Evolutionary conservation across 2,113 vertebrate species (phyloP), one percentile per base, ranked within the genome.

Genomic region (Ptilonorhynchus violaceus): DNA sequence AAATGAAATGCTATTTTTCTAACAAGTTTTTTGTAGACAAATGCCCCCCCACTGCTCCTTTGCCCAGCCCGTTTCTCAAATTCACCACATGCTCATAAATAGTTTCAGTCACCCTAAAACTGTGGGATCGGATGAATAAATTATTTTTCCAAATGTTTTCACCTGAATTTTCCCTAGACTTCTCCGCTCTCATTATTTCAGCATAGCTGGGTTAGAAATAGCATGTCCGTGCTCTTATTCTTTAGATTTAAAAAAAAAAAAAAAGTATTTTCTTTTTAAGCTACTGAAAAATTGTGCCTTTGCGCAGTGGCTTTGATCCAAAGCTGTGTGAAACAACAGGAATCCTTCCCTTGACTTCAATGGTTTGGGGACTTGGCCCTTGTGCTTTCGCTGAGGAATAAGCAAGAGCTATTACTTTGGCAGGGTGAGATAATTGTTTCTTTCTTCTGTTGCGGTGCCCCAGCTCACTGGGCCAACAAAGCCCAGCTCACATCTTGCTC

Each of bases 321-420:
- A 82, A 95, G 56, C 84, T 62, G 44, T 82, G 46, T 8, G 6
- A 91, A 95, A 82, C 73, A 93, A 85, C 9, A 24, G 62, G 74
- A 87, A 89, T 82, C 70, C 37, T 89, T 91, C 49, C 66, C 69
- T 72, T 72, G 44, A 75, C 80, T 85, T 88, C 85, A 87, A 0
- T 20, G 69, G 25, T 66, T 27, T 37, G 25, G 19, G 69, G 37
- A 56, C 62, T 64, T 67, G 33, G 86, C 80, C 84, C 60, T 75
- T 33, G 15, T 15, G 56, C 35, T 92, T 92, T 84, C 0, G 0
- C 82, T 62, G 59, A 92, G 84, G 85, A 90, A 90, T 53, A 93
- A 77, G 72, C 63, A 80, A 23, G 72, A 92, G 50, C 69, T 76
- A 56, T 85, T 79, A 50, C 60, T 81, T 75, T 92, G 88, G 88